Conservation (phyloP, 2,888 invertebrate species). For the Capitulum mitella region DNA sequence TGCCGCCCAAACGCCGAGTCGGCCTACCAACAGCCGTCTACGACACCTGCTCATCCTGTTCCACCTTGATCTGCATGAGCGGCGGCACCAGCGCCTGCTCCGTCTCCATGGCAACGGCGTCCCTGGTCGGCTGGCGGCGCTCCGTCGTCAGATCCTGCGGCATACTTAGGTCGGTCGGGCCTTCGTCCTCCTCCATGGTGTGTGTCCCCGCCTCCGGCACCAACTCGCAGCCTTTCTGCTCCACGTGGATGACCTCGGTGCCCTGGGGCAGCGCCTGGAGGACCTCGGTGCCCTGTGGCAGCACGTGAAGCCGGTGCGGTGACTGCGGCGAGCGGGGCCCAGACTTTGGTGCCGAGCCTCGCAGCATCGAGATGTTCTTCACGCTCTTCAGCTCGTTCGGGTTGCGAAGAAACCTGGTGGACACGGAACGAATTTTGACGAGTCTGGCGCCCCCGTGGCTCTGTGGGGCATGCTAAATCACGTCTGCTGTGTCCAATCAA, state of each 20-base stretch:
- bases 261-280: slow-evolving; percentile 37
- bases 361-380: slow-evolving; percentile 78
- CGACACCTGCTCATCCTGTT: neutral
- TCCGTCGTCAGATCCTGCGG: slow-evolving; percentile 31
- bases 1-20: neutral
- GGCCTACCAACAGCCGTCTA: neutral
- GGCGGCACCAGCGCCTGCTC: slow-evolving; percentile 1
- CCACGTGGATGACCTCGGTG: slow-evolving; percentile 39
- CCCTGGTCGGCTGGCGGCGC: slow-evolving; percentile 25
- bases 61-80: slow-evolving; percentile 18
- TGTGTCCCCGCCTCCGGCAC: slow-evolving; percentile 36
- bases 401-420: slow-evolving; percentile 64
- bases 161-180: slow-evolving; percentile 65
- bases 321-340: slow-evolving; percentile 22
- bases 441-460: too few relatives aligned
- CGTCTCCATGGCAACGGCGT: neutral
- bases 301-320: slow-evolving; percentile 38
- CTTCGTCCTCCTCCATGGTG: slow-evolving; percentile 51
- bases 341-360: slow-evolving; percentile 41
- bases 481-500: too few relatives aligned
- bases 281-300: slow-evolving; percentile 43
- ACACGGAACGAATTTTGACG: too few relatives aligned
- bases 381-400: slow-evolving; percentile 90
- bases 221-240: slow-evolving; percentile 49
- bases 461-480: too few relatives aligned